Evolutionary conservation across 2,797 vertebrate genomes (phyloP).

Genomic region (Sparus aurata): DNA sequence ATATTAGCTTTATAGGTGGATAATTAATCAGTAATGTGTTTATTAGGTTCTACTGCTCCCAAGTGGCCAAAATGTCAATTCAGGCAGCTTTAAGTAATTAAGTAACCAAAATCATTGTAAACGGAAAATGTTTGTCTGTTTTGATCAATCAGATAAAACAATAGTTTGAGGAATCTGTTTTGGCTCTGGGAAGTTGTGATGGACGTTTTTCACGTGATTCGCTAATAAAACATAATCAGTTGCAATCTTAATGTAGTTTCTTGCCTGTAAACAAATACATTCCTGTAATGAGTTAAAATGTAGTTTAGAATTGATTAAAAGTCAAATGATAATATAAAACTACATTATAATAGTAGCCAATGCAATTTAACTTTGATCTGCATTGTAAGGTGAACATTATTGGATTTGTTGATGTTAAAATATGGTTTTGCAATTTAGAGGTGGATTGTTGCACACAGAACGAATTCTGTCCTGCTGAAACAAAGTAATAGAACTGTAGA

Average conservation of each 20-base stretch:
- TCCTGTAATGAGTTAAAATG: not conserved
- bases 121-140: not conserved
- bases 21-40: not conserved
- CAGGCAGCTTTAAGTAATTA: not conserved
- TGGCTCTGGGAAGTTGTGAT: not conserved
- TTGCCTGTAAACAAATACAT: not conserved
- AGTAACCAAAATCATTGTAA: not conserved
- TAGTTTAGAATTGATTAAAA: not conserved
- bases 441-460: not conserved
- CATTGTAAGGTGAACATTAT: too few relatives aligned
- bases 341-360: not conserved
- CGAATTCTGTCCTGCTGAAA: not conserved
- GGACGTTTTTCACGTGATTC: not conserved
- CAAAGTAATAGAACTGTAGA: not conserved
- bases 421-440: not conserved
- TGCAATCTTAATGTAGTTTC: not conserved
- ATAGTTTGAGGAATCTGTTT: not conserved
- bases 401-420: too few relatives aligned
- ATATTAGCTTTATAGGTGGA: not conserved
- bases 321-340: not conserved
- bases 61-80: not conserved
- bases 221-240: not conserved
- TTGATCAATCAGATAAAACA: too few relatives aligned
- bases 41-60: not conserved
- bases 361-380: too few relatives aligned